Base-by-base conservation (phyloP, 2,797 vertebrate species). In the Apogon hyalosoma region DNA sequence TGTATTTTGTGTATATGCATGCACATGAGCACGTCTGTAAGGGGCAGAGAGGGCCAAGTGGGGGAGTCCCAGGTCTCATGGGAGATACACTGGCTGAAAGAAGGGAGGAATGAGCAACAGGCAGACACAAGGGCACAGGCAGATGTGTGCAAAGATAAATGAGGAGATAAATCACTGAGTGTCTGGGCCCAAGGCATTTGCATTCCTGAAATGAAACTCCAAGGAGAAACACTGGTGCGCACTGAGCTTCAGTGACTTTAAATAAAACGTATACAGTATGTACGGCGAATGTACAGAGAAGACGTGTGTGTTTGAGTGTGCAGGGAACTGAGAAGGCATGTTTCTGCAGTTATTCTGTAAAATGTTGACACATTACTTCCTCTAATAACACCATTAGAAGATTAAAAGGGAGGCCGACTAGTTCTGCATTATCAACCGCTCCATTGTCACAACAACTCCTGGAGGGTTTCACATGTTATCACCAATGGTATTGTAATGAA, bases 101-200 rank as follows among this genome's bases (percentile, higher is more conserved):
- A 79, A 78, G 86, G 85, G 77, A 87, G 88, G 87, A 92, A 91
- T 88, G 87, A 93, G 90, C 92, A 93, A 93, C 93, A 94, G 91
- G 91, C 92, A 91, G 88, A 92, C 88, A 91, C 91, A 92, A 92
- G 93, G 92, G 92, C 92, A 92, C 87, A 88, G 90, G 90, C 91
- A 94, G 92, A 94, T 94, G 91, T 91, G 92, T 91, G 92, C 88
- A 90, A 92, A 92, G 92, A 94, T 93, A 93, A 92, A 94, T 93
- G 90, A 92, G 88, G 82, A 92, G 92, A 94, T 94, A 94, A 94
- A 94, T 94, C 93, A 93, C 85, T 21, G 80, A 81, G 88, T 90
- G 92, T 93, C 92, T 91, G 88, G 88, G 87, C 87, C 75, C 75
- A 85, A 87, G 90, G 90, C 91, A 94, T 94, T 91, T 94, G 89